Percentiles rank a stretch among this genome's conserved stretches.
phyloP scores from a whole-genome alignment of 2,888 invertebrate genomes.

The Cantharis rustica region DNA sequence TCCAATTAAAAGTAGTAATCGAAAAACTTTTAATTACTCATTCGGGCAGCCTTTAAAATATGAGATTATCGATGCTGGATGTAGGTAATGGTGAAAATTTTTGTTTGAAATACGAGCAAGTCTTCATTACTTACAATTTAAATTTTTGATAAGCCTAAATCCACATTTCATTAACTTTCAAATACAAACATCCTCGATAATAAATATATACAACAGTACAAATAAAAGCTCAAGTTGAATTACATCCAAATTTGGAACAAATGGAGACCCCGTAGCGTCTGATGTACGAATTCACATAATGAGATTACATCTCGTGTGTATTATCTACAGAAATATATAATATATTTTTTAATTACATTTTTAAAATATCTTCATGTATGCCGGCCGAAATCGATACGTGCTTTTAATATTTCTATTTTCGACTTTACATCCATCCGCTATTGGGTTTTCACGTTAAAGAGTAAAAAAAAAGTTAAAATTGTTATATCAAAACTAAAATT shows the following conservation, averaged over 20 bases:
- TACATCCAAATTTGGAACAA: neutral
- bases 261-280: neutral
- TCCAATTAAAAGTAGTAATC: neutral
- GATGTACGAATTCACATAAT: neutral
- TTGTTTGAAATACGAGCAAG: neutral
- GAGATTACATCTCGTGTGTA: neutral
- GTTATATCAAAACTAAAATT: neutral
- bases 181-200: neutral
- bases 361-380: neutral
- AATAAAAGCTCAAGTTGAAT: neutral
- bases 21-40: neutral
- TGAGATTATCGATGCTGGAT: neutral
- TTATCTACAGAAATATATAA: too few species aligned
- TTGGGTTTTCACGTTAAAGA: neutral
- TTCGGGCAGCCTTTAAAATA: neutral
- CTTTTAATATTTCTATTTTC: neutral
- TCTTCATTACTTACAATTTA: neutral
- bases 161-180: neutral
- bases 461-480: neutral
- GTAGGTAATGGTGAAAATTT: neutral
- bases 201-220: neutral
- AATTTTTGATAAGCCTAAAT: neutral
- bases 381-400: neutral
- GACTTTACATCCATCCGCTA: neutral
- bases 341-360: neutral